Evolutionary conservation across 2,113 vertebrate genomes (phyloP), one percentile per base, ranked within the genome.

Genomic region (Misgurnus mizolepis): DNA sequence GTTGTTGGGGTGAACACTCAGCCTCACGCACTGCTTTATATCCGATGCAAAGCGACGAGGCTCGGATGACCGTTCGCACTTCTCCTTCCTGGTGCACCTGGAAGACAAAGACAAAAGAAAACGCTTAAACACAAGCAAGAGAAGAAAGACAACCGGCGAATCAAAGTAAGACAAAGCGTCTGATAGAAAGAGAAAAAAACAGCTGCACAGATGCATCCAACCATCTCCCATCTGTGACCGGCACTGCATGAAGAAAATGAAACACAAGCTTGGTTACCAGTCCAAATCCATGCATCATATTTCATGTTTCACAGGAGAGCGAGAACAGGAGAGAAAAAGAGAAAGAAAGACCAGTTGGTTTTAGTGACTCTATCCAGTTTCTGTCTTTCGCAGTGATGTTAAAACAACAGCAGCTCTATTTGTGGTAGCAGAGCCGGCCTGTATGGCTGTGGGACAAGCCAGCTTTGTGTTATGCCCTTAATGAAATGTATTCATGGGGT

Each of bases 1-100:
- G 92, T 99, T 99, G 93, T 95, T 99, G 84, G 98, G 98, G 45
- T 97, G 96, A 75, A 99, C 98, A 0, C 94, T 98, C 67, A 99
- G 94, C 6, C 95, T 94, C 85, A 99, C 98, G 1, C 98, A 99
- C 87, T 99, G 98, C 89, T 95, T 96, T 93, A 97, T 94, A 90
- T 98, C 95, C 0, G 95, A 97, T 83, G 98, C 95, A 43, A 99
- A 99, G 87, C 98, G 93, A 18, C 96, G 94, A 5, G 96, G 95
- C 80, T 99, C 97, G 0, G 88, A 92, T 83, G 97, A 98, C 58
- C 97, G 94, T 80, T 97, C 95, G 1, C 98, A 99, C 78, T 93
- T 94, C 84, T 99, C 96, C 86, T 98, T 99, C 87, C 96, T 94
- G 0, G 97, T 95, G 86, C 98, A 99, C 90, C 98, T 99, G 92